A percentile compares a stretch with the other conserved stretches of the same genome.
These are phyloP conservation scores for Matsumyia berberina DNA, from an alignment of 2,888 invertebrate genomes.

Conservation along the genomic window DNA sequence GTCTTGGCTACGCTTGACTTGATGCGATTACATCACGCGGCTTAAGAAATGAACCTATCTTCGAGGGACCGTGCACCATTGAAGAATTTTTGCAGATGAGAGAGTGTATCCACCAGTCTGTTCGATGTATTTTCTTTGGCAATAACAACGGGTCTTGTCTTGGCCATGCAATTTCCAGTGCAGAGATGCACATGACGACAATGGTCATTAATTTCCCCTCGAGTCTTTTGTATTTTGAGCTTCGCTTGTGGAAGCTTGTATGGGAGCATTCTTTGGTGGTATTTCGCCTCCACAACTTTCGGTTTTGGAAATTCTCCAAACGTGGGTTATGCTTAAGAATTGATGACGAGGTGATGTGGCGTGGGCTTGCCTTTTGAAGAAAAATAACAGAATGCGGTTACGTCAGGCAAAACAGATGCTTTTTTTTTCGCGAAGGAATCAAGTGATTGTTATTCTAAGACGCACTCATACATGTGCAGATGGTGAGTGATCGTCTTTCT, in stretches of 20 bases:
- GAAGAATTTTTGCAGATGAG: conserved; percentile 3
- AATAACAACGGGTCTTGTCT: conserved; percentile 5
- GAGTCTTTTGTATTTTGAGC: conserved; percentile 21
- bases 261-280: conserved; percentile 2
- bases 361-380: conserved; percentile 53
- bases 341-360: conserved; percentile 32
- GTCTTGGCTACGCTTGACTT: conserved; percentile 56
- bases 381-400: conserved; percentile 53
- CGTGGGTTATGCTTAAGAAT: conserved; percentile 46
- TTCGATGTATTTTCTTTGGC: conserved; percentile 8
- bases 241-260: conserved; percentile 20
- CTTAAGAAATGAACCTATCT: conserved; percentile 24
- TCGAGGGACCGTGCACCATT: background rate
- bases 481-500: conserved; percentile 16
- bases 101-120: background rate
- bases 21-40: conserved; percentile 47
- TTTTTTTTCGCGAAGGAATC: conserved; percentile 48
- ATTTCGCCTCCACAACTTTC: conserved; percentile 42
- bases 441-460: conserved; percentile 44
- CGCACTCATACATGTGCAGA: background rate
- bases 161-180: conserved; percentile 41
- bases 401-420: conserved; percentile 48
- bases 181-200: conserved; percentile 36
- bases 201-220: conserved; percentile 41
- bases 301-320: conserved; percentile 43